Base-by-base conservation (phyloP, 1,140 invertebrate genomes). In the Drosophila sulfurigaster region DNA sequence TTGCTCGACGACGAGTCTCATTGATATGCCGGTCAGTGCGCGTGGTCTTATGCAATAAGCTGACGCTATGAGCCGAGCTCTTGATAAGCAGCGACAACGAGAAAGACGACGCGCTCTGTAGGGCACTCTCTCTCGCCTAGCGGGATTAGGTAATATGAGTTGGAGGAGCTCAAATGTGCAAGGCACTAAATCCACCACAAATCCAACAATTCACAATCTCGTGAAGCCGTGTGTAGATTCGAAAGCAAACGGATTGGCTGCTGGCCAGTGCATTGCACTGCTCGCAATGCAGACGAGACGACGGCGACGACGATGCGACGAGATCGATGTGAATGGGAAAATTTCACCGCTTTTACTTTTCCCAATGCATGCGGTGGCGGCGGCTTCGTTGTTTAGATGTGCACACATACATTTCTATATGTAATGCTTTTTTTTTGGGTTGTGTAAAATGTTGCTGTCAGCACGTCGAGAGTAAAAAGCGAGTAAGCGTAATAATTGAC, bases 301-400 rank as follows among this genome's bases (percentile, higher is more conserved):
- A 68, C 66, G 51, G 30, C 62, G 25, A 62, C n/a, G 45, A 46
- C 59, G 59, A 62, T 54, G 62, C 68, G 83, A 89, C 72, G 76
- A 87, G 82, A 87, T 87, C 82, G 63, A 82, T 89, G 83, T 89
- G 83, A 88, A 88, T 89, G 83, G 87, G 85, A 89, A 88, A 89
- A 83, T 88, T 88, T 88, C 83, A 89, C 83, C 85, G 83, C 83
- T 88, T 88, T 88, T 88, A 88, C 83, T 88, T 88, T 85, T 89
- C 69, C 62, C 62, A 80, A 58, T 80, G 83, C 60, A 65, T 32
- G 46, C 48, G 35, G 52, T 38, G 35, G 35, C 35, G 35, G 8
- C 35, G 6, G 35, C 35, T 5, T 32, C 32, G 32, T 56, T 43
- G 60, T 38, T 58, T 79, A 54, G 30, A 78, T 32, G 35, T 38